Base-by-base conservation (phyloP, 2,797 vertebrate genomes). In the Spondyliosoma cantharus region DNA sequence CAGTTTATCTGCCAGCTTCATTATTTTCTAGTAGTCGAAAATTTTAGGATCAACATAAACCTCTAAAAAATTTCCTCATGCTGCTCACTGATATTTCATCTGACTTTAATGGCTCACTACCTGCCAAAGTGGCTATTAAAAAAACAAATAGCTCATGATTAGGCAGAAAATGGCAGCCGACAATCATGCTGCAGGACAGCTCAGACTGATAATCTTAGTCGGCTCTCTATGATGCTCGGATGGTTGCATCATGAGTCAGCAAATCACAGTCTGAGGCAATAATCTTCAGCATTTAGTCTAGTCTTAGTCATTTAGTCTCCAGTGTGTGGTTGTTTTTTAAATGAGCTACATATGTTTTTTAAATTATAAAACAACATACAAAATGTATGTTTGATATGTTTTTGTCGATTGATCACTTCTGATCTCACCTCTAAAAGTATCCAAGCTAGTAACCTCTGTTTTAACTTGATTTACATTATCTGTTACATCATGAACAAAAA, bases 191-290 rank as follows among this genome's bases (percentile, higher is more conserved):
- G 81, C 75, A 49, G 62, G 42, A 60, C 62, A 62, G 71, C 43
- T 45, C 29, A 72, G 65, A 58, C 69, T 20, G 1, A 43, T 71
- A 61, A 37, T 61, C 50, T 42, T 2, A 16, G 27, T 24, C 58
- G 68, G 75, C 59, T 75, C 71, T 8, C 32, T 46, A 56, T 52
- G 52, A 24, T 13, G 25, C 54, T 75, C 22, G 43, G 49, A 66
- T 71, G 11, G 42, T 14, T 56, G 59, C 60, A 63, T 37, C 66
- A 60, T 78, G 78, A 85, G 50, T 87, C 83, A 85, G 80, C 83
- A 83, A 25, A 69, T 67, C n/a, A 5, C 46, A 58, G 15, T 20
- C 60, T 20, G n/a, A 11, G 69, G 14, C 49, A 46, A 50, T 27
- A 24, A 22, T 9, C 42, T 22, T 46, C 43, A 24, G 19, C 57